A percentile compares a stretch with the other conserved stretches of the same genome.
These are phyloP conservation scores for Onthophagus sagittarius DNA, from an alignment of 2,888 invertebrate genomes.

Conservation along the genomic window DNA sequence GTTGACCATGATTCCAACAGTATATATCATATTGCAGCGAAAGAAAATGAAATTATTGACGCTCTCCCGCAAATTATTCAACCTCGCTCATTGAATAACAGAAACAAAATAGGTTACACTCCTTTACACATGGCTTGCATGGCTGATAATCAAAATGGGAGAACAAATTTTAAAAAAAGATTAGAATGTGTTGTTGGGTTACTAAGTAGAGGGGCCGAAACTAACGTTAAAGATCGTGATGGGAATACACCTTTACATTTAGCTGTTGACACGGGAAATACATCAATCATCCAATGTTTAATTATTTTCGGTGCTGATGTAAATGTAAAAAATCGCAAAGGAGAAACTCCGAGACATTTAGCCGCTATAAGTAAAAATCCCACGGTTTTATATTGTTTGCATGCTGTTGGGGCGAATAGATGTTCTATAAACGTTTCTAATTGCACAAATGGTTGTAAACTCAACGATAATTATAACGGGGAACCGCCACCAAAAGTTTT, in stretches of 20 bases:
- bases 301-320: constrained; percentile 86
- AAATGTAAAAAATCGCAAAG: constrained; percentile 66
- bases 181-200: constrained; percentile 80
- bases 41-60: constrained; percentile 77
- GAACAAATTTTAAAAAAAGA: constrained; percentile 76
- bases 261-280: constrained; percentile 68
- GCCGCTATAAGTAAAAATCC: constrained; percentile 53
- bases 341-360: constrained; percentile 73
- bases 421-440: constrained; percentile 53
- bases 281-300: constrained; percentile 65
- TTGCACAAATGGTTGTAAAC: constrained; percentile 74
- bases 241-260: constrained; percentile 86
- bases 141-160: constrained; percentile 80
- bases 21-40: constrained; percentile 86
- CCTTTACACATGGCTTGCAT: constrained; percentile 82
- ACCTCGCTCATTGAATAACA: constrained; percentile 60
- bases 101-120: constrained; percentile 77
- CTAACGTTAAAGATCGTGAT: constrained; percentile 70
- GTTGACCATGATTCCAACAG: constrained; percentile 75
- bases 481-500: constrained; percentile 66
- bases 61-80: constrained; percentile 48
- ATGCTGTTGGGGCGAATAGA: constrained; percentile 82
- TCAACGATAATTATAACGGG: constrained; percentile 71
- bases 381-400: constrained; percentile 64
- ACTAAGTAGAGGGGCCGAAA: constrained; percentile 71